A percentile compares a stretch with the other conserved stretches of the same genome.
Conservation (phyloP, 2,888 invertebrate genomes). For the Gastrophysa polygoni region DNA sequence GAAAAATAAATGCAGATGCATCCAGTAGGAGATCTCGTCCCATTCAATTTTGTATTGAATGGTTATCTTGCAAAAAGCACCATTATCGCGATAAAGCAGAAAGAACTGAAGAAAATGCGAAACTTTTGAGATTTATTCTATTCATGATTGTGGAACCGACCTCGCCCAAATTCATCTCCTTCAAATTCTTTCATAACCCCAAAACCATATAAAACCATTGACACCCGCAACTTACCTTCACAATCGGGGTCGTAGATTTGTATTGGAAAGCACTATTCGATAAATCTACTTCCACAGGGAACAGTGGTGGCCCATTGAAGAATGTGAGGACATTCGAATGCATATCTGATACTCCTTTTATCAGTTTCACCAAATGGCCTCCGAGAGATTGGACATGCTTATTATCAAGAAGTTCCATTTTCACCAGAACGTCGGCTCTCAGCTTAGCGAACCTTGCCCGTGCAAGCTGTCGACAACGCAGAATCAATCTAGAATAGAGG, state of each 20-base stretch:
- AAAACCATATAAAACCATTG: too few relatives aligned
- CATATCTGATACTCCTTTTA: constrained; percentile 75
- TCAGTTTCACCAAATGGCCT: constrained; percentile 80
- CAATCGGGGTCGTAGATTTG: constrained; percentile 66
- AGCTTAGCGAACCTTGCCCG: constrained; percentile 82
- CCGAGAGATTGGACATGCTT: constrained; percentile 98
- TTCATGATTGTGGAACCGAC: too few relatives aligned
- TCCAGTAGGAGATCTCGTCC: too few relatives aligned
- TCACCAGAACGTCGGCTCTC: constrained; percentile 91
- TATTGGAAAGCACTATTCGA: constrained; percentile 92
- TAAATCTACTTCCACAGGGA: constrained; percentile 96
- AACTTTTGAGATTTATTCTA: too few relatives aligned
- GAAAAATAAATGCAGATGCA: too few relatives aligned
- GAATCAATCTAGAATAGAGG: constrained; percentile 77
- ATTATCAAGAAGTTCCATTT: constrained; percentile 95
- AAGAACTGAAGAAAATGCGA: too few relatives aligned
- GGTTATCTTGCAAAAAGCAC: too few relatives aligned
- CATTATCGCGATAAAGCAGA: too few relatives aligned
- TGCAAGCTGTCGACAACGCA: constrained; percentile 96
- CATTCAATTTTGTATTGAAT: too few relatives aligned
- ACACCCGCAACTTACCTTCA: constrained; percentile 52
- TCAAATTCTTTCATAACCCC: too few relatives aligned
- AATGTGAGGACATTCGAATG: constrained; percentile 68
- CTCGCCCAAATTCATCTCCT: too few relatives aligned
- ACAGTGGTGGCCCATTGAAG: constrained; percentile 78